These are phyloP conservation scores for Trinectes maculatus DNA, from an alignment of 2,113 vertebrate genomes.

Conservation along the genomic window DNA sequence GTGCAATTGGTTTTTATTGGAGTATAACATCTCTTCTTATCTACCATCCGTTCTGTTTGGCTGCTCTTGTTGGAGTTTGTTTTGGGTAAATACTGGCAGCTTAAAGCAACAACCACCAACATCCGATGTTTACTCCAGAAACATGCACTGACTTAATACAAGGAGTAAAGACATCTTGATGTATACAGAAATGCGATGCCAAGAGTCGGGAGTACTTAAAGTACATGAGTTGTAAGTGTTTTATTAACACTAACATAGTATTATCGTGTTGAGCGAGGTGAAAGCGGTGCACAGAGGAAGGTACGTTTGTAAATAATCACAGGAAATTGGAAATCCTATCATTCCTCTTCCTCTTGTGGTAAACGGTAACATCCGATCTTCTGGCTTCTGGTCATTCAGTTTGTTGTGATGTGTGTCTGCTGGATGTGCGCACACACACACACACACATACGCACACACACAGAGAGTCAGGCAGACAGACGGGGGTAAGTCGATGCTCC, in stretches of 20 bases:
- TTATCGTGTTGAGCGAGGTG: constrained; percentile 23
- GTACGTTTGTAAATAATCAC: constrained; percentile 52
- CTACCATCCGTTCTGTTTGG: background rate
- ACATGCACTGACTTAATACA: background rate
- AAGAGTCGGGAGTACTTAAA: constrained; percentile 4
- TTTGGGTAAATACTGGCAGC: constrained; percentile 1
- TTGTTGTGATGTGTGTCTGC: constrained; percentile 18
- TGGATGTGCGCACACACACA: background rate
- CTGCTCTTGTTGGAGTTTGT: constrained; percentile 15
- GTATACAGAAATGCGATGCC: background rate
- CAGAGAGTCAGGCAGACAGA: constrained; percentile 18
- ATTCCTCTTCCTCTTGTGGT: constrained; percentile 46
- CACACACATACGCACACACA: background rate
- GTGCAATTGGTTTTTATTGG: background rate
- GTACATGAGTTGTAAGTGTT: background rate
- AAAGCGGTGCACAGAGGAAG: constrained; percentile 30
- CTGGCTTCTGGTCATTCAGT: constrained; percentile 49
- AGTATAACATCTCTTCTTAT: constrained; percentile 3
- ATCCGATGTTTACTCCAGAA: constrained; percentile 20
- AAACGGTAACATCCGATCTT: constrained; percentile 60
- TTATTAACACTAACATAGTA: constrained; percentile 1
- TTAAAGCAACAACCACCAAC: constrained; percentile 5
- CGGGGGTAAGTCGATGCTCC: constrained; percentile 53
- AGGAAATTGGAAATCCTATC: constrained; percentile 71
- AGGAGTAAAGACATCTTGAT: background rate